These are phyloP conservation scores for Whitmania pigra DNA, from an alignment of 1,140 invertebrate genomes.

Conservation along the genomic window DNA sequence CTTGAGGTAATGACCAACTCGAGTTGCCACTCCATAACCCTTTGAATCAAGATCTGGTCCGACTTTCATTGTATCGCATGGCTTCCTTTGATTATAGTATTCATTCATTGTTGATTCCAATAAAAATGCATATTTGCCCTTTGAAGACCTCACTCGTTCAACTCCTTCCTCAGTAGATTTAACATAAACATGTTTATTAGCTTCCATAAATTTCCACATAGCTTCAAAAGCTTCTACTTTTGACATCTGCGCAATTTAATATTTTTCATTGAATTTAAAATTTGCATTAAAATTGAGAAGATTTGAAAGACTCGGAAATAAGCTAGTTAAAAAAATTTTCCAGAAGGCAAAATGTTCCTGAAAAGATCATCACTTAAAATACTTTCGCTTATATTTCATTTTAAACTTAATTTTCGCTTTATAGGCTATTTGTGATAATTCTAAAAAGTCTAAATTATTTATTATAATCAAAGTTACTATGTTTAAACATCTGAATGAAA, in stretches of 20 bases:
- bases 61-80: constrained; percentile 79
- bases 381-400: no score
- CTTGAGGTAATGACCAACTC: constrained; percentile 65
- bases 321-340: no score
- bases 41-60: constrained; percentile 73
- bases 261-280: not conserved
- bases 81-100: constrained; percentile 77
- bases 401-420: no score
- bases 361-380: no score
- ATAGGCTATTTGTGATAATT: no score
- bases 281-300: no score
- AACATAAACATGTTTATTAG: constrained; percentile 63
- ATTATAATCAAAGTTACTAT: no score
- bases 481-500: no score
- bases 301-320: no score
- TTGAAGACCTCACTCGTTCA: constrained; percentile 52
- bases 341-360: no score
- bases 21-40: constrained; percentile 83
- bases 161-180: constrained; percentile 68
- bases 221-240: constrained; percentile 75
- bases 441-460: no score
- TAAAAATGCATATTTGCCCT: constrained; percentile 76
- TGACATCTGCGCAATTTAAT: constrained; percentile 54
- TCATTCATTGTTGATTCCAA: constrained; percentile 89
- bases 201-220: constrained; percentile 85